These are phyloP conservation scores for Parthenolecanium corni DNA, from an alignment of 2,888 invertebrate genomes.

Conservation along the genomic window DNA sequence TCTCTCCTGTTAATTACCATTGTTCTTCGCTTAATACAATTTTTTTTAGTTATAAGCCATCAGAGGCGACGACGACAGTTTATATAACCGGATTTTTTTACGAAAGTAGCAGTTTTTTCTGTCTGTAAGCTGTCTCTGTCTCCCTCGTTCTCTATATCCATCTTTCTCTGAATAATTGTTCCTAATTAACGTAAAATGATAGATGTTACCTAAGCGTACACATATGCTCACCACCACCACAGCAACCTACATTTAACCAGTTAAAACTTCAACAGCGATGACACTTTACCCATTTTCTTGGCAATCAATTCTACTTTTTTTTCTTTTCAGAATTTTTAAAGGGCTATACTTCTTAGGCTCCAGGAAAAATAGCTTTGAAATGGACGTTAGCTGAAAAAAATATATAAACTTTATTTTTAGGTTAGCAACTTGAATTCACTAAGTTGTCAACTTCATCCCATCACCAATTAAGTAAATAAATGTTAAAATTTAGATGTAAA, in stretches of 20 bases:
- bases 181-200: slow-evolving; percentile 5
- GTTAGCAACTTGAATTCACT: too few species aligned
- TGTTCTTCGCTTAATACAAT: neutral
- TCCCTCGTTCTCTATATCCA: neutral
- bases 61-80: neutral
- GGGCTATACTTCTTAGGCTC: too few species aligned
- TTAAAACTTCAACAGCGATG: neutral
- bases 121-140: neutral
- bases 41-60: neutral
- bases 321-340: too few species aligned
- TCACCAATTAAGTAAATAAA: too few species aligned
- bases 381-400: too few species aligned
- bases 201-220: slow-evolving; percentile 1
- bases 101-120: neutral
- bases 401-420: too few species aligned
- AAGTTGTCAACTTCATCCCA: too few species aligned
- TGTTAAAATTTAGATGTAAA: too few species aligned
- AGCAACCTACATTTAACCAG: neutral
- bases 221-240: neutral
- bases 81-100: slow-evolving; percentile 11
- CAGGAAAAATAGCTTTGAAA: too few species aligned
- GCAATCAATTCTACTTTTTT: too few species aligned
- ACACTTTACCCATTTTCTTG: too few species aligned
- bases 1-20: neutral
- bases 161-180: neutral